Percentiles rank a stretch among this genome's conserved stretches.
Conservation (phyloP, 2,113 vertebrate genomes). For the Chaenogobius annularis region DNA sequence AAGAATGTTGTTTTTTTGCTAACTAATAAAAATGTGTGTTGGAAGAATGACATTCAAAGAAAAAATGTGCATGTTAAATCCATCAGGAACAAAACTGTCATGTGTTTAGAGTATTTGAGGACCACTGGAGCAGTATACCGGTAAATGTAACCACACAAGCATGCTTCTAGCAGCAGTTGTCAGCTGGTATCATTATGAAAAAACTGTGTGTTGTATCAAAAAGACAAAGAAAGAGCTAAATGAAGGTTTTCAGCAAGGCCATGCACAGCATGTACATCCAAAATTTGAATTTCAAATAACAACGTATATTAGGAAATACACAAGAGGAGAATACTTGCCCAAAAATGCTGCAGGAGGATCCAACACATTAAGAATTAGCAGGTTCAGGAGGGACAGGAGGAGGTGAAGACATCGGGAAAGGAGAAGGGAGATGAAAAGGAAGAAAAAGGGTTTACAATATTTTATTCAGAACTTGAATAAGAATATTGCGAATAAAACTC, state of each 20-base stretch:
- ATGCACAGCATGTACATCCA: conserved; percentile 26
- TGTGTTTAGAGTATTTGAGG: conserved; percentile 56
- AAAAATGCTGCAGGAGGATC: conserved; percentile 61
- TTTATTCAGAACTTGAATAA: conserved; percentile 77
- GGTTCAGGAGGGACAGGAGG: conserved; percentile 45
- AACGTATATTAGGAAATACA: conserved; percentile 40
- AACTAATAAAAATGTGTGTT: background rate
- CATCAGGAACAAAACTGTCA: background rate
- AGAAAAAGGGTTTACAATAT: conserved; percentile 70
- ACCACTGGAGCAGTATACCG: conserved; percentile 47
- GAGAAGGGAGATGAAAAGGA: conserved; percentile 30
- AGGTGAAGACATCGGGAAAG: conserved; percentile 28
- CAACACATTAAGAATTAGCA: conserved; percentile 77
- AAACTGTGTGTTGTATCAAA: background rate
- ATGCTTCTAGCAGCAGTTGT: conserved; percentile 20
- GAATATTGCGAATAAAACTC: conserved; percentile 59
- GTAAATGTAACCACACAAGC: conserved; percentile 30
- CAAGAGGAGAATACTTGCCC: conserved; percentile 73
- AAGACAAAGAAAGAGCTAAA: background rate
- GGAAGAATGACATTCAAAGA: background rate
- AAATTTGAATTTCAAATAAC: conserved; percentile 9
- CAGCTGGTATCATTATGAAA: conserved; percentile 28
- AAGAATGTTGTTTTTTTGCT: background rate
- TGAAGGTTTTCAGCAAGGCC: background rate
- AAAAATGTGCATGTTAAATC: background rate